Conservation (phyloP, 2,113 vertebrate species). For the Ailuropoda melanoleuca region DNA sequence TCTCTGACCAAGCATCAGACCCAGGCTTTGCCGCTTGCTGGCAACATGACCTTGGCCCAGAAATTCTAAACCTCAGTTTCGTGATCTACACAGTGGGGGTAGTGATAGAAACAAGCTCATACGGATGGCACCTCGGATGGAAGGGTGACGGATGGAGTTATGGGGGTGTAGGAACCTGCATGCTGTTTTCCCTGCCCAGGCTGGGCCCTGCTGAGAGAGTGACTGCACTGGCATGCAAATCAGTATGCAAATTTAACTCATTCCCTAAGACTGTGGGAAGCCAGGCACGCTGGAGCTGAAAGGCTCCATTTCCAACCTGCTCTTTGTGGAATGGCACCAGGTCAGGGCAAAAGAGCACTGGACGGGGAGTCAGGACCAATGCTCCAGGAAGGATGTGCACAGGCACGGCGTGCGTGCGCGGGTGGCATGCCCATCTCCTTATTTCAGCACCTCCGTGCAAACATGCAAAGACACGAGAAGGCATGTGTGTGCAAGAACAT, state of each 20-base stretch:
- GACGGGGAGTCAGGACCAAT: background rate
- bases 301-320: background rate
- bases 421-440: background rate
- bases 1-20: background rate
- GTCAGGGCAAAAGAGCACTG: background rate
- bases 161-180: background rate
- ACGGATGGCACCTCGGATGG: background rate
- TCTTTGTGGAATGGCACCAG: background rate
- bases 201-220: background rate
- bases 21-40: background rate
- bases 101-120: background rate
- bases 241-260: slow-evolving; percentile 14
- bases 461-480: background rate
- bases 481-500: accelerated
- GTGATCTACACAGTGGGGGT: background rate
- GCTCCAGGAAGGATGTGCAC: background rate
- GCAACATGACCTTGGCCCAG: background rate
- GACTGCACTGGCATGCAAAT: slow-evolving; percentile 29
- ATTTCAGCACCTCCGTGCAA: background rate
- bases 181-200: background rate
- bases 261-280: background rate
- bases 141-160: background rate
- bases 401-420: accelerated
- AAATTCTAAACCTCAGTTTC: background rate
- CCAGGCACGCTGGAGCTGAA: background rate